phyloP scores from a whole-genome alignment of 2,797 vertebrate genomes.

The Chloroceryle amazona region DNA sequence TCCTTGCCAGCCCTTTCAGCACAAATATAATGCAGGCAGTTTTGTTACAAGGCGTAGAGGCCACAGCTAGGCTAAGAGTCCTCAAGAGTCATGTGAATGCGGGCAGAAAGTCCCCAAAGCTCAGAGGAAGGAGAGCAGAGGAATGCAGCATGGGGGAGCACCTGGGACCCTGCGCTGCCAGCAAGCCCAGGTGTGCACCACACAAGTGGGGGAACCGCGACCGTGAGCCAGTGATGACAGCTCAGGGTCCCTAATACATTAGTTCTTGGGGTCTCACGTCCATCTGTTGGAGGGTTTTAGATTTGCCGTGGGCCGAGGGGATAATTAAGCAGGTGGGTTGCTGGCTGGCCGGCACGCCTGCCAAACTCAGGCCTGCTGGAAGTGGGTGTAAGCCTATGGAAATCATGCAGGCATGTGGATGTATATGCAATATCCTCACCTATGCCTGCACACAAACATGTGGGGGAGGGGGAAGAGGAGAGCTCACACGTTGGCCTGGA shows the following conservation, averaged over 20 bases:
- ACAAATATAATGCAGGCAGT: background rate
- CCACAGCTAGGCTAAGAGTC: background rate
- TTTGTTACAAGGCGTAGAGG: rapidly evolving
- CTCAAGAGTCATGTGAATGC: rapidly evolving
- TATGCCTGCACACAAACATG: rapidly evolving
- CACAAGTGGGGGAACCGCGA: background rate
- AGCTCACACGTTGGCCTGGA: rapidly evolving
- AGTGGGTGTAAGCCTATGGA: background rate
- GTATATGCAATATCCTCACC: background rate
- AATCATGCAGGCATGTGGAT: background rate
- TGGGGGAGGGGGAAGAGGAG: background rate
- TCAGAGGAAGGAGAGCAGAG: constrained; percentile 36
- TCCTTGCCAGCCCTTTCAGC: background rate
- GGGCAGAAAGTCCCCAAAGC: constrained; percentile 1
- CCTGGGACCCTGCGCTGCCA: background rate
- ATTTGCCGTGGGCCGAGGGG: background rate
- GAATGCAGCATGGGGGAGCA: background rate
- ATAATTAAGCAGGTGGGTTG: constrained; percentile 42
- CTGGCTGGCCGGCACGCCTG: background rate
- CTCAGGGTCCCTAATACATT: background rate
- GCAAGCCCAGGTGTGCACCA: constrained; percentile 22
- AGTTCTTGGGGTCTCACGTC: background rate
- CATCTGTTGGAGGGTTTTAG: constrained; percentile 26
- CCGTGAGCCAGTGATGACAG: background rate
- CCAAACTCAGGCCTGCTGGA: background rate